phyloP scores from a whole-genome alignment of 1,140 invertebrate species.

The Trissolcus basalis region DNA sequence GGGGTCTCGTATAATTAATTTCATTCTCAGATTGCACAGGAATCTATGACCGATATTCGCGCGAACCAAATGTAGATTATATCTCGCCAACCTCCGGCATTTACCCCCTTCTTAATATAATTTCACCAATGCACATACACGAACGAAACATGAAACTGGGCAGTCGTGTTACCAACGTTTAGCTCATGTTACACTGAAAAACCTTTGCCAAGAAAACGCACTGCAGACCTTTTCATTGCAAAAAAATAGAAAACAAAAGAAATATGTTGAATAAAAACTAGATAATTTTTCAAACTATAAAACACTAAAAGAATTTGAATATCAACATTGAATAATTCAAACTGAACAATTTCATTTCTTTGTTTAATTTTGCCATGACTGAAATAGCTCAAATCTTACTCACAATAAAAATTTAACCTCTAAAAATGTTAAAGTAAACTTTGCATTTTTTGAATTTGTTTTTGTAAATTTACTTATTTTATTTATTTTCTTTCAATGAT shows the following conservation, averaged over 20 bases:
- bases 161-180: slow-evolving; percentile 49
- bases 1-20: slow-evolving; percentile 24
- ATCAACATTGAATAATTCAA: too few species aligned
- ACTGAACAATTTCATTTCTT: too few species aligned
- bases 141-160: slow-evolving; percentile 47
- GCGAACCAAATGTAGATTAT: slow-evolving; percentile 26
- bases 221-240: slow-evolving; percentile 19
- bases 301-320: too few species aligned
- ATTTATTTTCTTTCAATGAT: too few species aligned
- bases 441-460: too few species aligned
- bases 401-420: too few species aligned
- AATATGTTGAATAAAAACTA: too few species aligned
- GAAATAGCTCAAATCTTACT: slow-evolving; percentile 16
- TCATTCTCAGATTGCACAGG: slow-evolving; percentile 25
- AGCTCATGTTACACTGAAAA: slow-evolving; percentile 38
- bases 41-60: slow-evolving; percentile 33
- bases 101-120: slow-evolving; percentile 35
- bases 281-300: slow-evolving; percentile 8
- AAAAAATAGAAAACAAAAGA: too few species aligned
- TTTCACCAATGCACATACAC: slow-evolving; percentile 37
- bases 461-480: too few species aligned
- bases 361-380: too few species aligned
- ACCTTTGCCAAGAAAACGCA: slow-evolving; percentile 28
- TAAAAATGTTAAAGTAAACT: too few species aligned
- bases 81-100: slow-evolving; percentile 14